Base-by-base conservation (phyloP, 2,888 invertebrate species). In the Noctua pronuba region DNA sequence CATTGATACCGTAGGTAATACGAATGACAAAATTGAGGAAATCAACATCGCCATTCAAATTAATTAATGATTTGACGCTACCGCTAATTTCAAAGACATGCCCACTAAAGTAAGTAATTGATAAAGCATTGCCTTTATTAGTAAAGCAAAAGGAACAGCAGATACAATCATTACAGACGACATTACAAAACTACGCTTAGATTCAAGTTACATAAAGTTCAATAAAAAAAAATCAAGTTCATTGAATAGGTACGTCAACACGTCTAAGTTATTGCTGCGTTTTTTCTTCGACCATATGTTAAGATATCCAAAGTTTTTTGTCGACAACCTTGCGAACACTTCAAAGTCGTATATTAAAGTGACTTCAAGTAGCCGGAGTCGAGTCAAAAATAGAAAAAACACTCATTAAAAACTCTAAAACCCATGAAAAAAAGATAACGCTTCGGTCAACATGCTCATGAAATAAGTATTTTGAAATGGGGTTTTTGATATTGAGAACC, bases 401-500 rank as follows among this genome's bases (percentile, higher is more conserved):
- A 52, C 8, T 16, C 49, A 71, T 62, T 75, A 49, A 64, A 75
- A 73, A 73, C 74, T 72, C 65, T 44, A 55, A 77, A 71, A 28
- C 64, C 2, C 18, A 7, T 21, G 38, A 67, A 79, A 80, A 77
- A 58, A 73, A 24, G 1, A 58, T 73, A n/a, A 73, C 64, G 78
- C 73, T 80, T 83, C 83, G 79, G 72, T 74, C 73, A 66, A 41
- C 46, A 21, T 21, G 38, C 38, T 79, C 71, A 73, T 81, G 35
- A 69, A 74, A 64, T 44, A 74, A 49, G 24, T 44, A 5, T 49
- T 49, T 70, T 21, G 21, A 24, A 52, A 46, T n/a, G 2, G 1
- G 28, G 28, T 77, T 77, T 69, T 69, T 35, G 18, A 35, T 28
- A 41, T 35, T 4, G 21, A 49, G 49, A 49, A 49, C 8, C 49